Evolutionary conservation across 64 coral and sea anemone genomes (phyloP), one percentile per base, ranked within the genome.

Genomic region (Stylophora pistillata): DNA sequence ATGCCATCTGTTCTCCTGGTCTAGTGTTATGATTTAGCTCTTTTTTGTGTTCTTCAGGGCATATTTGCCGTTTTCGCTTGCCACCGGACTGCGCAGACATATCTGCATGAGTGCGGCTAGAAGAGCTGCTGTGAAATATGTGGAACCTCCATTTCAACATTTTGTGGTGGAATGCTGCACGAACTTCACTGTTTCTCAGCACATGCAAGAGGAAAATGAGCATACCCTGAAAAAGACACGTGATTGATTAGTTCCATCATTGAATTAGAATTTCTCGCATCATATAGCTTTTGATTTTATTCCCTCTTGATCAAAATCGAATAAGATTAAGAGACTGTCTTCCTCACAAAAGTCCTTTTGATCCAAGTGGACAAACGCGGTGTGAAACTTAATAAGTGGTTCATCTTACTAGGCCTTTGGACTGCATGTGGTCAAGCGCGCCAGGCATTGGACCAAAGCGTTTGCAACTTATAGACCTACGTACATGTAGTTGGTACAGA

Each of bases 151-250:
- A 91, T 25, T 57, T 82, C 15, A 77, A 56, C 11, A 85, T 21
- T 71, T 86, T 91, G 32, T 74, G 81, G 15, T 74, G 69, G 25
- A 91, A 77, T 0, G 72, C 54, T 5, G 73, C 56, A 55, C 81
- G 81, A 33, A 91, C 83, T 62, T 91, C 89, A 11, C 80, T 74
- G 32, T 68, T 91, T 34, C 89, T 64, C 58, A 91, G 18, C 0
- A 85, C 79, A 68, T 91, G 89, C 15, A 91, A 55, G 26, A 86
- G 30, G 56, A 91, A 91, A 63, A 91, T 91, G 14, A 91, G 7
- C 32, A 91, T 65, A 69, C 89, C 89, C 89, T 91, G 68, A 18
- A 20, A 15, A 72, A 82, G 23, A n/a, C 21, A 90, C 11, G 26
- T 68, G 13, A 4, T 47, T 47, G 37, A 47, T 7, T 4, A 47